Evolutionary conservation across 2,888 invertebrate genomes (phyloP), one percentile per base, ranked within the genome.

Genomic region (Agrilus cyanescens): DNA sequence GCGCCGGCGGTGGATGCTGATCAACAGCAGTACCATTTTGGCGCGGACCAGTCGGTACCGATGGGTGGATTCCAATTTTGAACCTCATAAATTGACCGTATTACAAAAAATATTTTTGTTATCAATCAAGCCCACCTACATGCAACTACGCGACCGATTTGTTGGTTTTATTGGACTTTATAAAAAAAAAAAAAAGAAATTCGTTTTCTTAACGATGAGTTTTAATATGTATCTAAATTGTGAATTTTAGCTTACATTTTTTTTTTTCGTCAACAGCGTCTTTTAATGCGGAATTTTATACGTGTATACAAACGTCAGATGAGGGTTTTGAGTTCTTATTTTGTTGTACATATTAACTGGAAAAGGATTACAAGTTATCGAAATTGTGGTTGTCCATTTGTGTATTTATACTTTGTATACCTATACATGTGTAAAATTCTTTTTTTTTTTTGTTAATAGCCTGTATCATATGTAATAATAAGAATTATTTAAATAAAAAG

Each of bases 31-130:
- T 86, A 82, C 60, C 75, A 78, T 55, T 90, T 82, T 59, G 75
- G 72, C 59, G 68, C 81, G 8, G 81, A 82, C 62, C 78, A 81
- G 56, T 74, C 78, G 41, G 75, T 83, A 54, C 85, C 86, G 15
- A 80, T 80, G 72, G 83, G 82, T 52, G 84, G 84, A 56, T 88
- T 85, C 65, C 78, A 85, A 57, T 88, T 89, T 70, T 89, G 82
- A 58, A 46, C 25, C 33, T 4, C 10, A 2, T 13, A 30, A 30
- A 29, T 16, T 38, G 38, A 29, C 31, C 15, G 29, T 38, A 12
- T 14, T 25, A 10, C 25, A 25, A 10, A 4, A 25, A 25, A 25
- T 25, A 25, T 25, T 25, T 25, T 25, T 25, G 25, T 25, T 25
- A 25, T 25, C 20, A 3, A 20, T 10, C 3, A 3, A 25, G 10